Conservation (phyloP, 2,113 vertebrate species). For the Sialia sialis region DNA sequence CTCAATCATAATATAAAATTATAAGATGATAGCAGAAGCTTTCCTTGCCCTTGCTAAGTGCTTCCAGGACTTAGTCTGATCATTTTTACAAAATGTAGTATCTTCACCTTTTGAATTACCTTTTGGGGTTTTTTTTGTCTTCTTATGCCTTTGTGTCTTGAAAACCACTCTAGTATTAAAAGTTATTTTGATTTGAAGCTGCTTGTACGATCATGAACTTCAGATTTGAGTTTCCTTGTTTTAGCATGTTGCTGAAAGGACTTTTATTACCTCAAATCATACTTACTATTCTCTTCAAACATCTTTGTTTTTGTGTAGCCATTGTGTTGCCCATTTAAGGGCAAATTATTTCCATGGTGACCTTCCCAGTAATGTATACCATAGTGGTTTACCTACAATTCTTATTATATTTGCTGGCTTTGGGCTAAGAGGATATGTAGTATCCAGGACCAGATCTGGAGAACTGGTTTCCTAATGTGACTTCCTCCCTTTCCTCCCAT, state of each 20-base stretch:
- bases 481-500: background rate
- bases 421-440: background rate
- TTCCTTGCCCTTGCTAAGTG: background rate
- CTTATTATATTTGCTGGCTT: background rate
- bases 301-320: background rate
- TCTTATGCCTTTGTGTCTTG: background rate
- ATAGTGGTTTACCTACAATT: background rate
- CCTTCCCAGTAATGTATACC: background rate
- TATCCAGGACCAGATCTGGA: background rate
- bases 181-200: background rate
- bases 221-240: background rate
- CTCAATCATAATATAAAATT: background rate
- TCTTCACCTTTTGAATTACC: background rate
- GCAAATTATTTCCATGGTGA: background rate
- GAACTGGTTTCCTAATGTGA: background rate
- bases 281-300: background rate
- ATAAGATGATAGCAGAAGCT: background rate
- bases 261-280: background rate
- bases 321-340: background rate
- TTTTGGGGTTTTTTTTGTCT: background rate
- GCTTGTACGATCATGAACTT: background rate
- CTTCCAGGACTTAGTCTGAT: background rate
- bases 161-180: background rate
- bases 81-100: background rate
- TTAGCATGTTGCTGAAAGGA: background rate